A percentile compares a stretch with the other conserved stretches of the same genome.
Evolutionary conservation across 2,888 invertebrate genomes (phyloP).

Genomic region (Daptonema setosum): DNA sequence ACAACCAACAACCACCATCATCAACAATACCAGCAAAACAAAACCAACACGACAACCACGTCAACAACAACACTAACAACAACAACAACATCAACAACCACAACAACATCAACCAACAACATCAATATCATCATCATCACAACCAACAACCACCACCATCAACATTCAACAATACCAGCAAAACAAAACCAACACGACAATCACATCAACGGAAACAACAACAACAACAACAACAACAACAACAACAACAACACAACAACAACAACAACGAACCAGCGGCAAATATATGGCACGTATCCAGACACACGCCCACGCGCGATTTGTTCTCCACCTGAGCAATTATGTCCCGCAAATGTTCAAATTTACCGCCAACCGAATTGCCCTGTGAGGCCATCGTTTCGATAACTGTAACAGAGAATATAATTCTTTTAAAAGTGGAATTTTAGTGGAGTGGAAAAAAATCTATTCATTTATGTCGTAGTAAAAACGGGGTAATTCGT

Average conservation of each 20-base stretch:
- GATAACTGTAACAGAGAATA: conserved; percentile 26
- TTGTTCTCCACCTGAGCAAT: conserved; percentile 28
- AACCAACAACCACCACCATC: background rate
- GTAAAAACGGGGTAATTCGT: too few species aligned
- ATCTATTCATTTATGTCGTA: too few species aligned
- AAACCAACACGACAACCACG: background rate
- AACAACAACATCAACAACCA: too few species aligned
- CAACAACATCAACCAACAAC: background rate
- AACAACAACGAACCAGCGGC: conserved; percentile 15
- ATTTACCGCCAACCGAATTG: conserved; percentile 30
- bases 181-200: too few species aligned
- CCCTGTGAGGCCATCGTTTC: conserved; percentile 32
- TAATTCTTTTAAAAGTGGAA: too few species aligned
- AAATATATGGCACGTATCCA: conserved; percentile 28
- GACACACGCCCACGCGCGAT: conserved; percentile 30
- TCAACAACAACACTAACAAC: background rate
- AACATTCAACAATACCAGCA: background rate
- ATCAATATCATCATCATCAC: background rate
- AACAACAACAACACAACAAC: background rate
- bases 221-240: background rate
- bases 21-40: too few species aligned
- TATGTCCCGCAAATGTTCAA: conserved; percentile 28
- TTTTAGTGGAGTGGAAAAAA: too few species aligned
- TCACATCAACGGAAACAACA: too few species aligned
- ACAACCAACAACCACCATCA: too few species aligned